Evolutionary conservation across 2,888 invertebrate genomes (phyloP), one percentile per base, ranked within the genome.

Genomic region (Cheilosia vulpina): DNA sequence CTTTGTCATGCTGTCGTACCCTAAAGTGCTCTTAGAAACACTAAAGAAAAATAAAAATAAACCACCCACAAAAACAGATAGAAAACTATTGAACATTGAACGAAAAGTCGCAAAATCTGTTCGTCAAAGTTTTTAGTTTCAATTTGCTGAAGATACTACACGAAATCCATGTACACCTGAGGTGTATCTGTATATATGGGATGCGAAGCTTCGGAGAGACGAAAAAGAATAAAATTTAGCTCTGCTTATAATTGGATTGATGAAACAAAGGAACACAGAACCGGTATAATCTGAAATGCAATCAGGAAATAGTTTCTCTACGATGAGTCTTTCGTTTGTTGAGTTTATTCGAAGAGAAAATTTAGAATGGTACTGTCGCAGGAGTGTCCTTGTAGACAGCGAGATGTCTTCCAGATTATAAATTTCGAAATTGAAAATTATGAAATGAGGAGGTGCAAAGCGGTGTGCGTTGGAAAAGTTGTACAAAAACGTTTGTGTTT

Each of bases 181-280:
- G 58, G 52, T 27, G 53, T 31, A 7, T 17, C 1, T 3, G 1
- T 13, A 3, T 2, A 9, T 34, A 11, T 11, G 13, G 27, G 27
- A 27, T 7, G 27, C 27, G 27, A 27, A 27, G 4, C 13, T 13
- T 0, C 13, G 38, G 13, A 24, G 53, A 38, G 53, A 27, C 17
- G n/a, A 45, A 38, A 55, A 45, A 52, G 31, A 53, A 78, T 52
- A 52, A 71, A 71, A 69, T 27, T 78, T 50, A 71, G 34, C 50
- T 55, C 27, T 27, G 41, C 19, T 71, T 57, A 71, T 77, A 77
- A 69, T 69, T 69, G 62, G 62, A 77, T 69, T 34, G 75, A 7
- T 55, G 60, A 17, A 58, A 57, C 6, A 43, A n/a, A 11, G 19
- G 13, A 57, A 68, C 3, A 27, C 34, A 31, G 21, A 31, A 19